phyloP scores from a whole-genome alignment of 2,113 vertebrate genomes.

The Eurystomus gularis region DNA sequence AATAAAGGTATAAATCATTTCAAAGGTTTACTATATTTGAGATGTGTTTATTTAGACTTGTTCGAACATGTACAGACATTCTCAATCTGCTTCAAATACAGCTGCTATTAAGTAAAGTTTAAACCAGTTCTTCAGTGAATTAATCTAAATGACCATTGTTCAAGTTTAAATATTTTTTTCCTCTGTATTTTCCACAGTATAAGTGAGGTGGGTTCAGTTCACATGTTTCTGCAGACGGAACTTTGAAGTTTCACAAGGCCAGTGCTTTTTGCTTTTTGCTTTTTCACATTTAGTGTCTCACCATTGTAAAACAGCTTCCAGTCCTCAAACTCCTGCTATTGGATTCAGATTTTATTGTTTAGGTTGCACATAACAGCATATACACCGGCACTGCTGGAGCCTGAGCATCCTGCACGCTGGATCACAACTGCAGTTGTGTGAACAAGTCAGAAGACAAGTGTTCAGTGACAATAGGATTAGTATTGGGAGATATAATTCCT shows the following conservation, averaged over 20 bases:
- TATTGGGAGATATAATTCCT: neutral
- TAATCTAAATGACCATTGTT: neutral
- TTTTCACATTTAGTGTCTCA: neutral
- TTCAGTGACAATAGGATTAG: neutral
- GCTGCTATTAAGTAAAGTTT: neutral
- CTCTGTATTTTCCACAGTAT: neutral
- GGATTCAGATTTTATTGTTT: neutral
- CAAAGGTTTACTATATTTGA: neutral
- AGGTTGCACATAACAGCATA: neutral
- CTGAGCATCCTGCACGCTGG: rapidly evolving
- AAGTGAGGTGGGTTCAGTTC: neutral
- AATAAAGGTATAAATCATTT: neutral
- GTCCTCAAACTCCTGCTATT: neutral
- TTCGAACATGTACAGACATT: neutral
- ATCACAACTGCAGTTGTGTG: neutral
- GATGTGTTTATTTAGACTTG: neutral
- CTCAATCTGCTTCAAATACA: neutral
- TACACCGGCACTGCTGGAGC: neutral
- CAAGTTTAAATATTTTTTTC: neutral
- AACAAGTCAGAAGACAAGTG: neutral
- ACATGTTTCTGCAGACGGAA: neutral
- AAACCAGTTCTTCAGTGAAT: neutral
- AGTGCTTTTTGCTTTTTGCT: neutral
- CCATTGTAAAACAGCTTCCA: neutral
- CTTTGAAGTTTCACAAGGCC: neutral